phyloP scores from a whole-genome alignment of 2,888 invertebrate species.

The Apocheima hispidaria region DNA sequence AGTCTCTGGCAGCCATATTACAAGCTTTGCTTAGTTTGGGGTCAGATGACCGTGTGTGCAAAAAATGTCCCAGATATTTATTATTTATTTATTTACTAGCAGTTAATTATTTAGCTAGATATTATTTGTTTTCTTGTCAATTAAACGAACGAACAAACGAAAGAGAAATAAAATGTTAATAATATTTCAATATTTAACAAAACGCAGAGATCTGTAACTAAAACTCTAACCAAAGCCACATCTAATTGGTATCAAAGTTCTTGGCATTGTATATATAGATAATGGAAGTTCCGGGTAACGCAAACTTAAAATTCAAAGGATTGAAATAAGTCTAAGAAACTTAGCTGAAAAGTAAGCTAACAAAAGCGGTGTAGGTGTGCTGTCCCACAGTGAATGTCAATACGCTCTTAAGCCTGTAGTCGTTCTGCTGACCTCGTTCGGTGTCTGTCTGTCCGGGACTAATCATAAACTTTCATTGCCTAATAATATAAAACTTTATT shows the following conservation, averaged over 20 bases:
- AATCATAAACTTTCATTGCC: constrained; percentile 56
- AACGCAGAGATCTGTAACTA: no score
- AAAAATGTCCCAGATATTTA: no score
- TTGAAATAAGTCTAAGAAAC: constrained; percentile 5
- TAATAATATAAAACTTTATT: constrained; percentile 58
- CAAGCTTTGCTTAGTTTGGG: no score
- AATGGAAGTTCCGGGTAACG: background rate
- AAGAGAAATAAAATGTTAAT: no score
- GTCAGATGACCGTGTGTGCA: no score
- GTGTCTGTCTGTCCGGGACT: constrained; percentile 45
- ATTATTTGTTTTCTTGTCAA: no score
- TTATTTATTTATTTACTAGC: no score
- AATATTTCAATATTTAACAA: no score
- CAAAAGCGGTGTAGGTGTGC: constrained; percentile 24
- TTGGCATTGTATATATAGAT: background rate
- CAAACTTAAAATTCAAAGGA: constrained; percentile 3
- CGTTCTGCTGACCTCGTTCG: constrained; percentile 44
- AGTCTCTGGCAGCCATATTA: no score
- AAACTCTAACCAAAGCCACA: background rate
- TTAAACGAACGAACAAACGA: no score
- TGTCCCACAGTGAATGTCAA: constrained; percentile 42
- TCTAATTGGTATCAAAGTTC: background rate
- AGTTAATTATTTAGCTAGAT: no score
- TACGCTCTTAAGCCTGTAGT: constrained; percentile 41
- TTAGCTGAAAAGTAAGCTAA: constrained; percentile 20